These are phyloP conservation scores for Laothoe populi DNA, from an alignment of 2,888 invertebrate genomes.

Conservation along the genomic window DNA sequence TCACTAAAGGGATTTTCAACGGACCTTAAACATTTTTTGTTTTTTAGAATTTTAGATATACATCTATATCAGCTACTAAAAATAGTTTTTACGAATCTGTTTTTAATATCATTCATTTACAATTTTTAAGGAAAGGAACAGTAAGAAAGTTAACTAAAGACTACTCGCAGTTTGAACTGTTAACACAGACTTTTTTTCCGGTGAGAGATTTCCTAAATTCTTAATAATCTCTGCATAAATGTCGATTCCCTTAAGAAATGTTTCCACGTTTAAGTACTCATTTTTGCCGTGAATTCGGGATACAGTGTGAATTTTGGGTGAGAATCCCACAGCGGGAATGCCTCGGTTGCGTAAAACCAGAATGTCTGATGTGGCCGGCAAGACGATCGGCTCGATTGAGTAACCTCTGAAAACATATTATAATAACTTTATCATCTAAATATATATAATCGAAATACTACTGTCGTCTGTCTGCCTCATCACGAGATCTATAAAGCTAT, in stretches of 20 bases:
- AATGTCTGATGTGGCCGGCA: conserved; percentile 65
- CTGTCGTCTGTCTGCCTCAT: too few species aligned
- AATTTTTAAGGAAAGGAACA: not conserved
- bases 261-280: conserved; percentile 59
- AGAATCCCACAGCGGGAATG: conserved; percentile 64
- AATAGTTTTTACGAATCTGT: too few species aligned
- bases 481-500: too few species aligned
- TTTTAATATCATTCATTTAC: not conserved
- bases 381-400: conserved; percentile 50
- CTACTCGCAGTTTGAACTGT: not conserved
- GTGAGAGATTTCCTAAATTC: conserved; percentile 41
- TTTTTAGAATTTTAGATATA: too few species aligned
- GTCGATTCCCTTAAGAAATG: conserved; percentile 60
- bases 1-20: too few species aligned
- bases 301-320: conserved; percentile 52
- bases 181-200: too few species aligned
- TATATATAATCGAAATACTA: too few species aligned
- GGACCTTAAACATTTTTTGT: too few species aligned
- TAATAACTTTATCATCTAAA: not conserved
- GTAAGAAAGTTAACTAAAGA: not conserved
- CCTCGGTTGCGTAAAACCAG: conserved; percentile 55
- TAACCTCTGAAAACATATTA: conserved; percentile 52
- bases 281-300: conserved; percentile 50
- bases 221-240: conserved; percentile 56
- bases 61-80: not conserved